These are phyloP conservation scores for Aphis gossypii DNA, from an alignment of 1,140 invertebrate genomes.

Conservation along the genomic window DNA sequence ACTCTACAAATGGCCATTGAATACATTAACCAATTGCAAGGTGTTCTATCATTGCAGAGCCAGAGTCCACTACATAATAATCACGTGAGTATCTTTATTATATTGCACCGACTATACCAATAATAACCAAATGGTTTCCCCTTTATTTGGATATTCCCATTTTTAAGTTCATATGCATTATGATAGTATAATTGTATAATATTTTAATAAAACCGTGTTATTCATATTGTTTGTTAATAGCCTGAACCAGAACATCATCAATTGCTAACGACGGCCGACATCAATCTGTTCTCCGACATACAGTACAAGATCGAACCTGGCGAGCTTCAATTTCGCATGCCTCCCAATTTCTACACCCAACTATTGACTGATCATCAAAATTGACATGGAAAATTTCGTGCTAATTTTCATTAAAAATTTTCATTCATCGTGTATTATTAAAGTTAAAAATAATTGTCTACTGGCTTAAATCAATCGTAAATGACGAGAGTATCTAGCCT, in stretches of 20 bases:
- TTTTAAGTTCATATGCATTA: not conserved
- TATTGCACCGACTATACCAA: not conserved
- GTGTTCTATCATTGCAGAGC: conserved; percentile 61
- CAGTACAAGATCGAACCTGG: conserved; percentile 48
- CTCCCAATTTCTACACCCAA: conserved; percentile 48
- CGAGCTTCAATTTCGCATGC: conserved; percentile 53
- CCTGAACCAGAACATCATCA: conserved; percentile 21
- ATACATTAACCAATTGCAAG: conserved; percentile 65
- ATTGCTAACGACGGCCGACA: conserved; percentile 37
- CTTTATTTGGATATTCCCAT: not conserved
- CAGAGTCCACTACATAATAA: not conserved
- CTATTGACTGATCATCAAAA: conserved; percentile 52
- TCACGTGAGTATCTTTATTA: not conserved
- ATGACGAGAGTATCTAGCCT: not conserved
- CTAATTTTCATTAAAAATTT: not conserved
- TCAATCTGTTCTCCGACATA: conserved; percentile 43
- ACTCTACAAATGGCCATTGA: conserved; percentile 65
- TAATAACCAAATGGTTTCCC: not conserved
- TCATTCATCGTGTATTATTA: conserved; percentile 15
- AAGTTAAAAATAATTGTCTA: not conserved
- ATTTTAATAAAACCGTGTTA: not conserved
- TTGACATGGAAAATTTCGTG: not conserved
- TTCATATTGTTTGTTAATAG: not conserved
- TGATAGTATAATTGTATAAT: not conserved
- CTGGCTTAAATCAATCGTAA: not conserved